A percentile compares a stretch with the other conserved stretches of the same genome.
phyloP scores from a whole-genome alignment of 2,888 invertebrate genomes.

The Hyalella azteca region DNA sequence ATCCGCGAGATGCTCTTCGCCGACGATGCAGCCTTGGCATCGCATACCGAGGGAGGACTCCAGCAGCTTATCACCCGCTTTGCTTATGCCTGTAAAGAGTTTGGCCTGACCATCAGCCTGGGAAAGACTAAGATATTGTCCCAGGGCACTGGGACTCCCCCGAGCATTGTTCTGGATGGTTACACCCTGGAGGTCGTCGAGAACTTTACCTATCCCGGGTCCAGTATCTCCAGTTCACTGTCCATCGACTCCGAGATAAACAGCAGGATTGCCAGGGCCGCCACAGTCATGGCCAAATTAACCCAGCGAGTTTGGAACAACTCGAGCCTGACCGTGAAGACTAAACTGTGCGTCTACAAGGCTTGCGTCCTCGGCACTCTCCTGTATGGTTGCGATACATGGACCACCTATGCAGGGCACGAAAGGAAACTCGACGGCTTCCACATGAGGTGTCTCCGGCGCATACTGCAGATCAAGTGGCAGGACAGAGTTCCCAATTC shows the following conservation, averaged over 20 bases:
- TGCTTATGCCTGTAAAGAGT: constrained; percentile 31
- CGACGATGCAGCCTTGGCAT: constrained; percentile 21
- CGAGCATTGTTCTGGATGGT: constrained; percentile 27
- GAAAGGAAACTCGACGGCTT: too few species aligned
- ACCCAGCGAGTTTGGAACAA: too few species aligned
- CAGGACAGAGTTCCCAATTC: too few species aligned
- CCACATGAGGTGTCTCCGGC: too few species aligned
- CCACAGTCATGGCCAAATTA: too few species aligned
- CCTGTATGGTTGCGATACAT: too few species aligned
- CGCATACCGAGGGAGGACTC: constrained; percentile 30
- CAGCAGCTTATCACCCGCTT: constrained; percentile 30
- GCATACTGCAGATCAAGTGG: too few species aligned
- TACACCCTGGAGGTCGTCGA: not conserved
- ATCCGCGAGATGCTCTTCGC: constrained; percentile 40
- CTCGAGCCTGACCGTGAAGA: too few species aligned
- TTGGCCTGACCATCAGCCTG: constrained; percentile 37
- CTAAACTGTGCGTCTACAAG: too few species aligned
- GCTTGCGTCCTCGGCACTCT: too few species aligned
- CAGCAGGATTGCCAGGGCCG: constrained; percentile 15
- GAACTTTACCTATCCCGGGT: constrained; percentile 26
- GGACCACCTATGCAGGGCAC: too few species aligned
- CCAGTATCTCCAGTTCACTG: not conserved
- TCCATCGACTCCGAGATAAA: constrained; percentile 12
- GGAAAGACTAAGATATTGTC: constrained; percentile 37
- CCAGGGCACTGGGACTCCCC: not conserved